Percentiles rank a stretch among this genome's conserved stretches.
phyloP scores from a whole-genome alignment of 2,888 invertebrate genomes.

The Acrobasis repandana region DNA sequence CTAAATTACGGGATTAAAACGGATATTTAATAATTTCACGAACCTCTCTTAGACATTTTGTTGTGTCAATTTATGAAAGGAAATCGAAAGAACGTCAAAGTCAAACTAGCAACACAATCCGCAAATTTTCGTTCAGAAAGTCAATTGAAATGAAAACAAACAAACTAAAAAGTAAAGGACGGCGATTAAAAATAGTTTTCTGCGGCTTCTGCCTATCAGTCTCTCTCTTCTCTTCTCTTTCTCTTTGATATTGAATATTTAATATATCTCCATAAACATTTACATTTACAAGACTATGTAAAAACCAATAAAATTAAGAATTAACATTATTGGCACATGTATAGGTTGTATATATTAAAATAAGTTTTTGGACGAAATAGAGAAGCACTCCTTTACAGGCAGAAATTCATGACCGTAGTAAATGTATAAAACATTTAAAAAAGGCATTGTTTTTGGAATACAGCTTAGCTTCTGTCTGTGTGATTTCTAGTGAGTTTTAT shows the following conservation, averaged over 20 bases:
- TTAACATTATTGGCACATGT: background rate
- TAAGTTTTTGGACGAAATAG: conserved; percentile 26
- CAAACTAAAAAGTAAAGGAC: too few species aligned
- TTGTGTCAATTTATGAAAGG: conserved; percentile 79
- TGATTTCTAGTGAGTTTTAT: too few species aligned
- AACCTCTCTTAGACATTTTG: conserved; percentile 88
- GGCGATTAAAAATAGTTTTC: too few species aligned
- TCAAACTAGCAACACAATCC: conserved; percentile 46
- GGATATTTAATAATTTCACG: conserved; percentile 76
- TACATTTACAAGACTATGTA: too few species aligned
- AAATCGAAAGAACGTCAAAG: conserved; percentile 68
- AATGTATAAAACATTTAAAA: background rate
- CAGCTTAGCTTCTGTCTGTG: too few species aligned
- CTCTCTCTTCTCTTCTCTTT: too few species aligned
- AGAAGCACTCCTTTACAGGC: conserved; percentile 8
- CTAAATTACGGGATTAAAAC: conserved; percentile 60
- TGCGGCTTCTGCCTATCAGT: too few species aligned
- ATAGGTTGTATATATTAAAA: background rate
- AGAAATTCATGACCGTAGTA: background rate
- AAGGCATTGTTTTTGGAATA: too few species aligned
- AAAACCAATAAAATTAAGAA: background rate
- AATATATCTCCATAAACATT: too few species aligned
- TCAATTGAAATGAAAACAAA: background rate
- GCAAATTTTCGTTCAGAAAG: conserved; percentile 39
- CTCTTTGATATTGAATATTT: too few species aligned